Percentiles rank a stretch among this genome's conserved stretches.
Conservation (phyloP, 2,888 invertebrate species). For the Allacma fusca region DNA sequence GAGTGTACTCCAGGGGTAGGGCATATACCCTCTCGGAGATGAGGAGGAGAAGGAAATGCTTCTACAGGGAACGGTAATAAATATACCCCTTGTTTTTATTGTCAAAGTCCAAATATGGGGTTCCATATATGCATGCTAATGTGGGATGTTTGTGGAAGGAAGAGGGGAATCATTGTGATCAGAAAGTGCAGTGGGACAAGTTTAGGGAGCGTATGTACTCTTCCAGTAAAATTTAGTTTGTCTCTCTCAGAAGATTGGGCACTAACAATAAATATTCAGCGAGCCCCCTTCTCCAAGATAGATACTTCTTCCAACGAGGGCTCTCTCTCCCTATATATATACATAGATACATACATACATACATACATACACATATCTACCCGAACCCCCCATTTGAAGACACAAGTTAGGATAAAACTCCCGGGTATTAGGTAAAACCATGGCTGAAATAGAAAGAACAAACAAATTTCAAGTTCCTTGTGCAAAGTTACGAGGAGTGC, state of each 20-base stretch:
- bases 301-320: too few relatives aligned
- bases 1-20: too few relatives aligned
- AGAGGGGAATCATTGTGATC: neutral
- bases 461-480: neutral
- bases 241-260: neutral
- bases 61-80: too few relatives aligned
- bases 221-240: neutral
- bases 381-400: neutral
- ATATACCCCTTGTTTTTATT: too few relatives aligned
- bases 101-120: too few relatives aligned
- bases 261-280: constrained; percentile 17
- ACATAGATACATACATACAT: too few relatives aligned
- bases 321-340: too few relatives aligned
- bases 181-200: neutral
- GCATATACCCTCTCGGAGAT: too few relatives aligned
- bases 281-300: neutral
- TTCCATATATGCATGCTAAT: too few relatives aligned
- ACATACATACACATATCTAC: too few relatives aligned
- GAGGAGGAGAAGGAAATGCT: too few relatives aligned
- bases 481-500: neutral
- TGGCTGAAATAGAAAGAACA: constrained; percentile 16
- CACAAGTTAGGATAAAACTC: constrained; percentile 11
- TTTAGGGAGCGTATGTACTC: neutral
- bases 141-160: too few relatives aligned
- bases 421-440: neutral